Conservation (phyloP, 2,888 invertebrate genomes). For the Leistus spinibarbis region DNA sequence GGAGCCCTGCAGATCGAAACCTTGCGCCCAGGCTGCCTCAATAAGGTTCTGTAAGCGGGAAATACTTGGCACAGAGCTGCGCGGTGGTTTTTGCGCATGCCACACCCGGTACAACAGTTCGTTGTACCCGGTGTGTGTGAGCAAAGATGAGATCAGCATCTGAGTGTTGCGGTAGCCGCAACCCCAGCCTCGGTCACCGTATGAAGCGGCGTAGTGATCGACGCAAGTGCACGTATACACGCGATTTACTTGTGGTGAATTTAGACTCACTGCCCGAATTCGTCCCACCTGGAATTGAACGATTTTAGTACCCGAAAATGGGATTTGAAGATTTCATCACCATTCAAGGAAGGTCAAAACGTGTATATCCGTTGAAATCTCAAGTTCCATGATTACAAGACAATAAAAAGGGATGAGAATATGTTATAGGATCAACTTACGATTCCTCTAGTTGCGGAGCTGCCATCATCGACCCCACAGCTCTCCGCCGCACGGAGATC, state of each 20-base stretch:
- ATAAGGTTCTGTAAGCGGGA: conserved; percentile 83
- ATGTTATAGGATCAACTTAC: conserved; percentile 46
- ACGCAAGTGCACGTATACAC: conserved; percentile 79
- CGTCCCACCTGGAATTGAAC: conserved; percentile 58
- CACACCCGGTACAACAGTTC: conserved; percentile 62
- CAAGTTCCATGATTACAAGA: no score
- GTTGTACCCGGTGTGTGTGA: conserved; percentile 72
- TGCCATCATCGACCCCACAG: conserved; percentile 81
- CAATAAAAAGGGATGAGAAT: background rate
- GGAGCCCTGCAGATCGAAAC: conserved; percentile 82
- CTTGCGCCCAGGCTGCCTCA: conserved; percentile 81
- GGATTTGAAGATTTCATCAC: no score
- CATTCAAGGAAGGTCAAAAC: no score
- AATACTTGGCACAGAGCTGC: conserved; percentile 81
- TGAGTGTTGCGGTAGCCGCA: conserved; percentile 92
- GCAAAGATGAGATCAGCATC: conserved; percentile 85
- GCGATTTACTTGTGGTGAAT: conserved; percentile 67
- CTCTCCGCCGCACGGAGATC: conserved; percentile 77
- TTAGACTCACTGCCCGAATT: conserved; percentile 60
- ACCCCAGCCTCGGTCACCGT: conserved; percentile 91
- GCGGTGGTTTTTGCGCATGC: conserved; percentile 59
- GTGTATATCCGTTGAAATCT: no score
- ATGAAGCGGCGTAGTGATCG: conserved; percentile 86
- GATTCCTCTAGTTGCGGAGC: conserved; percentile 78
- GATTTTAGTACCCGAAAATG: no score